Evolutionary conservation across 1,140 invertebrate species (phyloP).

Genomic region (Drosophila ambigua): DNA sequence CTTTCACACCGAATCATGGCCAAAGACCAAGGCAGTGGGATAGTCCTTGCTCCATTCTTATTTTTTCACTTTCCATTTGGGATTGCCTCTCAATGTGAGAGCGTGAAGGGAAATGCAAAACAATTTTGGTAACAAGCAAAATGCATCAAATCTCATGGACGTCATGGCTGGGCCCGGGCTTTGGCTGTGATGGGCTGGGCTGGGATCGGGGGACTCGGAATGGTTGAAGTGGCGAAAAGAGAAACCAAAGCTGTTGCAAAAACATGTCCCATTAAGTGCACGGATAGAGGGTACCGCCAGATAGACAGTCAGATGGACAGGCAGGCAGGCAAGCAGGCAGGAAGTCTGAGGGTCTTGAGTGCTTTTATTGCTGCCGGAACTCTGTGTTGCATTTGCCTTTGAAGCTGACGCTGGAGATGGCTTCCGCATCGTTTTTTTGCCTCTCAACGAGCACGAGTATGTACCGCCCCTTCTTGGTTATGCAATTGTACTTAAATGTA

Average conservation of each 20-base stretch:
- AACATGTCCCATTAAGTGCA: slow-evolving; percentile 81
- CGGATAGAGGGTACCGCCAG: slow-evolving; percentile 39
- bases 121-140: slow-evolving; percentile 76
- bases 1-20: slow-evolving; percentile 46
- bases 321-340: slow-evolving; percentile 29
- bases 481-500: slow-evolving; percentile 78
- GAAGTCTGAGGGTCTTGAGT: slow-evolving; percentile 76
- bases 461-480: slow-evolving; percentile 53
- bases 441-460: not conserved
- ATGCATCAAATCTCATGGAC: slow-evolving; percentile 71
- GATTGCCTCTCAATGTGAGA: slow-evolving; percentile 26
- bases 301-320: slow-evolving; percentile 14
- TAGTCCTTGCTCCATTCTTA: not conserved
- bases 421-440: slow-evolving; percentile 35
- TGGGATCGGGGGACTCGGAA: slow-evolving; percentile 13
- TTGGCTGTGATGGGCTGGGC: not conserved
- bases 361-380: slow-evolving; percentile 79
- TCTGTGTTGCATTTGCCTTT: slow-evolving; percentile 71
- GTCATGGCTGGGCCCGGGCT: not conserved
- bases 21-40: slow-evolving; percentile 12
- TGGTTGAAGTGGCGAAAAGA: slow-evolving; percentile 45
- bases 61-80: slow-evolving; percentile 26
- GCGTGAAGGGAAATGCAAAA: slow-evolving; percentile 57
- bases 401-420: slow-evolving; percentile 57
- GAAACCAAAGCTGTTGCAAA: slow-evolving; percentile 76